Conservation (phyloP, 1,140 invertebrate species). For the Lepidurus couesii region DNA sequence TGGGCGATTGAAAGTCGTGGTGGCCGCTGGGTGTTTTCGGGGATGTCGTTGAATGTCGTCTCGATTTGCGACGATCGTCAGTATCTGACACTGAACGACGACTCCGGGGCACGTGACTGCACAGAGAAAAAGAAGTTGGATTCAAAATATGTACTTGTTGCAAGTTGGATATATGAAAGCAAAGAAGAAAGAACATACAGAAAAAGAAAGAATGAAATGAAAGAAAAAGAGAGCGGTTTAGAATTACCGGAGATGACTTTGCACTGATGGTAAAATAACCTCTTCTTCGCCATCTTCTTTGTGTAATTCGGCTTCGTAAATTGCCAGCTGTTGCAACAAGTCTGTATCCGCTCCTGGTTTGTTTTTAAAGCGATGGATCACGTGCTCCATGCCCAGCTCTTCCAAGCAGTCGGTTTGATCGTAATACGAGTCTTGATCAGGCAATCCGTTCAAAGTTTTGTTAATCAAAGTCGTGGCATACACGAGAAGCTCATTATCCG, state of each 20-base stretch:
- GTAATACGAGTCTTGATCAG: slow-evolving; percentile 96
- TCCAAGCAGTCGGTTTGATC: slow-evolving; percentile 95
- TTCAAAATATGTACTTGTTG: slow-evolving; percentile 23
- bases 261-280: slow-evolving; percentile 16
- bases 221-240: too few relatives aligned
- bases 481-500: slow-evolving; percentile 90
- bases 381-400: slow-evolving; percentile 89
- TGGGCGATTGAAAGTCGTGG: not conserved
- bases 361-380: slow-evolving; percentile 63
- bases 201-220: too few relatives aligned
- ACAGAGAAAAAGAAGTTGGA: not conserved
- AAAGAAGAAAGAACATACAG: too few relatives aligned
- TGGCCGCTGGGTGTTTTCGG: not conserved
- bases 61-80: slow-evolving; percentile 17
- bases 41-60: not conserved
- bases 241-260: slow-evolving; percentile 32
- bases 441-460: slow-evolving; percentile 90
- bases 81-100: not conserved
- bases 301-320: slow-evolving; percentile 88
- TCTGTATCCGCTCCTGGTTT: slow-evolving; percentile 90
- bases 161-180: too few relatives aligned
- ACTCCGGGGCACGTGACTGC: slow-evolving; percentile 26
- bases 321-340: slow-evolving; percentile 85
- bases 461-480: slow-evolving; percentile 96
- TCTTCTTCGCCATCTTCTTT: slow-evolving; percentile 75